Evolutionary conservation across 2,113 vertebrate genomes (phyloP).

Genomic region (Taxidea taxus): DNA sequence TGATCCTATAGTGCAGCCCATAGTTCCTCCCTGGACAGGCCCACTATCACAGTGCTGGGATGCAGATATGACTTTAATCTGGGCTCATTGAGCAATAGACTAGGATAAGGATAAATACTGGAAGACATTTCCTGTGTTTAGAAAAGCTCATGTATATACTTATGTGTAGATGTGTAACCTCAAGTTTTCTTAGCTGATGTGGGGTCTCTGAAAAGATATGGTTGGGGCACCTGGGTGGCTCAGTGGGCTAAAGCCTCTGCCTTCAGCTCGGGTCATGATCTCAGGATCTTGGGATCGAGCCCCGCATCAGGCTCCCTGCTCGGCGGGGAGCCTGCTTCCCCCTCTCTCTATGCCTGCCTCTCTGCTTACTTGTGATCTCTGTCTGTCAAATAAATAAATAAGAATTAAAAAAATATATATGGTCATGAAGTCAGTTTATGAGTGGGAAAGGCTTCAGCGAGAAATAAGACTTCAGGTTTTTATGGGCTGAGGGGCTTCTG

Average conservation of each 20-base stretch:
- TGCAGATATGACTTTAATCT: neutral
- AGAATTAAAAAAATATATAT: neutral
- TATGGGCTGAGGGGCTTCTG: neutral
- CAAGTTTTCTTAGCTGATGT: neutral
- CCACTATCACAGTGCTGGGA: neutral
- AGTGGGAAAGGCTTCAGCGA: neutral
- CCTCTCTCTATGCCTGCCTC: too few species aligned
- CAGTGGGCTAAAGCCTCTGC: too few species aligned
- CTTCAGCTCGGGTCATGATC: too few species aligned
- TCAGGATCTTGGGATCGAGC: too few species aligned
- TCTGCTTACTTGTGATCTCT: too few species aligned
- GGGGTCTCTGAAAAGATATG: neutral
- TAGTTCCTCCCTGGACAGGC: neutral
- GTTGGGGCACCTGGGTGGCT: too few species aligned
- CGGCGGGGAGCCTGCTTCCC: too few species aligned
- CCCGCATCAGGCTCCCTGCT: too few species aligned
- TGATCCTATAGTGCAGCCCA: neutral
- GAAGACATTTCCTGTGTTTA: neutral
- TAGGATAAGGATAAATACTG: neutral
- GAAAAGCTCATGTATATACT: too few species aligned
- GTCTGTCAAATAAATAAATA: too few species aligned
- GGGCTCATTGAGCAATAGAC: neutral
- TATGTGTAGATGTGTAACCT: neutral
- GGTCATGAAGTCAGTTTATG: neutral
- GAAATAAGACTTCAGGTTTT: neutral